phyloP scores from a whole-genome alignment of 2,113 vertebrate genomes.

The Condylura cristata region DNA sequence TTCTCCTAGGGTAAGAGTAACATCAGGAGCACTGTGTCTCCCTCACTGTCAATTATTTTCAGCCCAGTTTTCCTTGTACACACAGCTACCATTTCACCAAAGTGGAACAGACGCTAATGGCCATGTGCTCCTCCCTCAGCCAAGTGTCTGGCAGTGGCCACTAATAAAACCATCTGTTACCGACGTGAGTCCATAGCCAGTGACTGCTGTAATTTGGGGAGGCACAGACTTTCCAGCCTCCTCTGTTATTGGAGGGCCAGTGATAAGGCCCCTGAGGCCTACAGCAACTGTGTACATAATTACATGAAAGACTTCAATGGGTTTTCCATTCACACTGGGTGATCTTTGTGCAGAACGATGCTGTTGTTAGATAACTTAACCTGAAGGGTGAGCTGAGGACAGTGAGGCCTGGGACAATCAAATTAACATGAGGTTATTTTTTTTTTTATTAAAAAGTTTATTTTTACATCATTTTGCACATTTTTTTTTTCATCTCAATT shows the following conservation, averaged over 20 bases:
- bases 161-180: constrained; percentile 75
- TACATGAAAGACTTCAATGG: constrained; percentile 13
- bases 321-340: constrained; percentile 52
- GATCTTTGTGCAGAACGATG: not conserved
- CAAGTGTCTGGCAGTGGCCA: constrained; percentile 59
- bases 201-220: constrained; percentile 49
- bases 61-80: not conserved
- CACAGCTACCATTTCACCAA: not conserved
- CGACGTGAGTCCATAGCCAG: not conserved
- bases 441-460: too few species aligned
- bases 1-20: not conserved
- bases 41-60: constrained; percentile 35
- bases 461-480: too few species aligned
- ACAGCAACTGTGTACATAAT: constrained; percentile 60
- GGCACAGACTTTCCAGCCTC: constrained; percentile 32
- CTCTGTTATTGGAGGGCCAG: constrained; percentile 26
- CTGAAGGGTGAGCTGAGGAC: constrained; percentile 61
- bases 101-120: constrained; percentile 52
- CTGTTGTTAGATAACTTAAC: constrained; percentile 33
- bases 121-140: constrained; percentile 10
- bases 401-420: not conserved
- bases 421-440: not conserved
- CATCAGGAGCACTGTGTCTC: not conserved
- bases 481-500: too few species aligned
- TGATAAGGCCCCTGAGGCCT: constrained; percentile 21